Evolutionary conservation across 2,888 invertebrate genomes (phyloP).

Genomic region (Creontiades dilutus): DNA sequence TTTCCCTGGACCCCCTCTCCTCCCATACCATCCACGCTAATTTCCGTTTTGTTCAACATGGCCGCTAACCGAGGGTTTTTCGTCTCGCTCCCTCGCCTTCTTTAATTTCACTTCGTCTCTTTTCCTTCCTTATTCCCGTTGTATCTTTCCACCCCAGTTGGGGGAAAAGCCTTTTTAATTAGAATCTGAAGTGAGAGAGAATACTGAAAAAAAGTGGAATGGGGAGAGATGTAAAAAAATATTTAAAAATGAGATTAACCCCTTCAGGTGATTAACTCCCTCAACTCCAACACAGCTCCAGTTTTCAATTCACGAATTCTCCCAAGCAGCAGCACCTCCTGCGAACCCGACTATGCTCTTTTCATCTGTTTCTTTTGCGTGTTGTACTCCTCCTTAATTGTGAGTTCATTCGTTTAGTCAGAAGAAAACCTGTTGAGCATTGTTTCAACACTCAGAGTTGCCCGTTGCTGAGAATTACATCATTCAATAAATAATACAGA

Average conservation of each 20-base stretch:
- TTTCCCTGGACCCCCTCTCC: background rate
- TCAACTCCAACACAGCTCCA: background rate
- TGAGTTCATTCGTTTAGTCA: too few species aligned
- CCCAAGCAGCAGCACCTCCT: conserved; percentile 18
- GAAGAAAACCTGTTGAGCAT: too few species aligned
- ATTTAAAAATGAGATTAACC: background rate
- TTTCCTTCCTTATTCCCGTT: background rate
- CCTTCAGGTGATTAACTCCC: conserved; percentile 55
- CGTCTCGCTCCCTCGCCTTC: conserved; percentile 61
- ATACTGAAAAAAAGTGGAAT: background rate
- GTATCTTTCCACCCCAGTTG: background rate
- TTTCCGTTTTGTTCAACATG: conserved; percentile 71
- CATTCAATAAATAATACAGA: too few species aligned
- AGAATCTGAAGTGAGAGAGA: conserved; percentile 41
- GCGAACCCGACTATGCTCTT: too few species aligned
- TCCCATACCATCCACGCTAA: conserved; percentile 43
- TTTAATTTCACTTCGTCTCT: conserved; percentile 58
- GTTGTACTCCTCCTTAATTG: too few species aligned
- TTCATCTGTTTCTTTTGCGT: too few species aligned
- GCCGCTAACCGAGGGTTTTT: conserved; percentile 58
- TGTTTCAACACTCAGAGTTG: too few species aligned
- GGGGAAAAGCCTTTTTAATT: conserved; percentile 60
- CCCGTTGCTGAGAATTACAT: too few species aligned
- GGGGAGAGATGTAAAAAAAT: background rate
- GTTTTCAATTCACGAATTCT: conserved; percentile 64